Percentiles rank a stretch among this genome's conserved stretches.
Conservation (phyloP, 1,140 invertebrate genomes). For the Oedothorax gibbosus region DNA sequence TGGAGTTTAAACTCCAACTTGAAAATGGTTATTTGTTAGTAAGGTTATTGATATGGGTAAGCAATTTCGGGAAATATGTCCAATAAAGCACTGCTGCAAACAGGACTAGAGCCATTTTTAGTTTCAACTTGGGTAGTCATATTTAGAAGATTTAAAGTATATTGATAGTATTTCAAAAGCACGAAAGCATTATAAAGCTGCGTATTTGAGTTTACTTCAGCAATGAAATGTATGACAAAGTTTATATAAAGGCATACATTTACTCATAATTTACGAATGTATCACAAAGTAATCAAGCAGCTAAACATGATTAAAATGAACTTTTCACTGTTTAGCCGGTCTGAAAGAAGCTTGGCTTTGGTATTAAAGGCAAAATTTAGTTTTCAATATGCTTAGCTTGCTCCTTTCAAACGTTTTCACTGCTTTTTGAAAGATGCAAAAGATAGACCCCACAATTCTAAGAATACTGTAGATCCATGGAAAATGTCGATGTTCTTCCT, state of each 20-base stretch:
- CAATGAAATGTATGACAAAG: too few relatives aligned
- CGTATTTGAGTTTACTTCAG: too few relatives aligned
- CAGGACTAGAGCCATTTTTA: not conserved
- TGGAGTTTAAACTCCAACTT: constrained; percentile 8
- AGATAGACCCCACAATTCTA: constrained; percentile 29
- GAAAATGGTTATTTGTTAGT: constrained; percentile 37
- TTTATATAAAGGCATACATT: too few relatives aligned
- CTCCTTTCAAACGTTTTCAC: constrained; percentile 56
- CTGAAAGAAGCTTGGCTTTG: constrained; percentile 43
- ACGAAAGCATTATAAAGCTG: too few relatives aligned
- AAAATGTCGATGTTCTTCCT: constrained; percentile 7
- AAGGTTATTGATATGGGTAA: constrained; percentile 11
- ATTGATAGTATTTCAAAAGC: too few relatives aligned
- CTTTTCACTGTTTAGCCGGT: not conserved
- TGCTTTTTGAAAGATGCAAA: constrained; percentile 46
- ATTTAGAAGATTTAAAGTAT: too few relatives aligned
- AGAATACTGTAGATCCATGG: constrained; percentile 1
- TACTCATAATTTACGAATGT: too few relatives aligned
- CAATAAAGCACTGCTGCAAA: too few relatives aligned
- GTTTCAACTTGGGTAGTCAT: not conserved
- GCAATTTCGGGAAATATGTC: too few relatives aligned
- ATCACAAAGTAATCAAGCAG: too few relatives aligned
- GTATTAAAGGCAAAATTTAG: not conserved
- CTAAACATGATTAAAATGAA: too few relatives aligned
- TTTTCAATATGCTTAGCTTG: constrained; percentile 30